Conservation (phyloP, 2,888 invertebrate species). For the Ichneumon xanthorius region DNA sequence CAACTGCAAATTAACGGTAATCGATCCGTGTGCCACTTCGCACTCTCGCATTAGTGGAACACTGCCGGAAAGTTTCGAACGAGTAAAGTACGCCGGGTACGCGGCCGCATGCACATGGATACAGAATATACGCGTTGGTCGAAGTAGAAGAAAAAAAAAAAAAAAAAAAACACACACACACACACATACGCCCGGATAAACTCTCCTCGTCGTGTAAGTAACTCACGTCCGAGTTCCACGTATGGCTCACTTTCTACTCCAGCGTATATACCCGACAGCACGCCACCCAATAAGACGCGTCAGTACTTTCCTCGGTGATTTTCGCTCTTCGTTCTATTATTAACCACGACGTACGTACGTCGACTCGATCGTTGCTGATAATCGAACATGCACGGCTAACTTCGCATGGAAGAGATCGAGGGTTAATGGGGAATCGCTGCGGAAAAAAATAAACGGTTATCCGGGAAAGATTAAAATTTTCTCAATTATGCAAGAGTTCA, state of each 20-base stretch:
- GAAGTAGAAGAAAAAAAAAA: conserved; percentile 25
- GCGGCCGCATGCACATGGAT: conserved; percentile 5
- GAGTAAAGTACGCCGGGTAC: background rate
- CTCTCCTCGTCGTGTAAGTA: conserved; percentile 40
- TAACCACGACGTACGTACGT: conserved; percentile 69
- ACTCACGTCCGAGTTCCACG: conserved; percentile 67
- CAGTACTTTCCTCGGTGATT: conserved; percentile 76
- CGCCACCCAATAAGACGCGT: conserved; percentile 73
- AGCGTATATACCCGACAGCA: conserved; percentile 68
- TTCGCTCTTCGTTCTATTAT: conserved; percentile 71
- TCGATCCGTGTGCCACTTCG: conserved; percentile 62
- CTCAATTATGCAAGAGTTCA: too few relatives aligned
- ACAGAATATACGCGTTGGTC: conserved; percentile 18
- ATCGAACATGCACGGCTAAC: background rate
- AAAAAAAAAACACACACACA: too few relatives aligned
- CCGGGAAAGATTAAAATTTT: too few relatives aligned
- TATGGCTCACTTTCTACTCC: conserved; percentile 81
- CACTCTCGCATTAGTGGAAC: conserved; percentile 50
- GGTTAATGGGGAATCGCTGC: too few relatives aligned
- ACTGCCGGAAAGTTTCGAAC: conserved; percentile 43
- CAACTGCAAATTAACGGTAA: conserved; percentile 48
- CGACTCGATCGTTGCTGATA: background rate
- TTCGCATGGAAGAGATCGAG: too few relatives aligned
- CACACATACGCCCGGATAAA: conserved; percentile 12
- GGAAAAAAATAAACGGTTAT: too few relatives aligned